Percentiles rank a stretch among this genome's conserved stretches.
phyloP scores from a whole-genome alignment of 2,797 vertebrate species.

The Sebastes oblongus region DNA sequence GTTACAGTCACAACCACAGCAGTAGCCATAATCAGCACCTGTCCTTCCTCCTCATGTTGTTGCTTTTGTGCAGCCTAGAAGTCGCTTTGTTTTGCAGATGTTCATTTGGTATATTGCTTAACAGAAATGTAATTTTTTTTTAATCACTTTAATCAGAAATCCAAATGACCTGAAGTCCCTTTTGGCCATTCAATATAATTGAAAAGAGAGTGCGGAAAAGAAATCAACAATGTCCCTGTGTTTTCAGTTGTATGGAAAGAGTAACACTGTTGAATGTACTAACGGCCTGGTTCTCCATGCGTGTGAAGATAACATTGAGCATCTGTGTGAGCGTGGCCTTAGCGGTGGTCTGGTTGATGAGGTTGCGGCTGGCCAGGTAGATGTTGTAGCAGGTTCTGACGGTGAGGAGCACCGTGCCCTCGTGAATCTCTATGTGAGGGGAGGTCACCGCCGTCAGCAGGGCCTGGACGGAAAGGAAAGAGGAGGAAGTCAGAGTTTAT shows the following conservation, averaged over 20 bases:
- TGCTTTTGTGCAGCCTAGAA: not conserved
- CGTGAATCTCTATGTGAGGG: constrained; percentile 96
- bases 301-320: constrained; percentile 97
- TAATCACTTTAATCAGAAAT: not conserved
- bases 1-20: too few relatives aligned
- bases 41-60: accelerated
- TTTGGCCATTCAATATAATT: not conserved
- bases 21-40: too few relatives aligned
- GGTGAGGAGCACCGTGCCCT: constrained; percentile 94
- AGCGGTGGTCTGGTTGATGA: constrained; percentile 99
- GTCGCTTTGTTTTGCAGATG: not conserved
- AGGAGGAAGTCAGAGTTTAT: constrained; percentile 7
- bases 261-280: constrained; percentile 54
- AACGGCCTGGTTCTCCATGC: constrained; percentile 98
- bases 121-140: not conserved
- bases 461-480: constrained; percentile 79
- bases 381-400: constrained; percentile 99
- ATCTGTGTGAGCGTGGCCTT: constrained; percentile 98
- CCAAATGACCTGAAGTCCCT: not conserved
- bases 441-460: constrained; percentile 96
- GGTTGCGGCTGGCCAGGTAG: constrained; percentile 98
- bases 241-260: not conserved
- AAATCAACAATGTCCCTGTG: not conserved
- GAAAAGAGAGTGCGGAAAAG: not conserved
- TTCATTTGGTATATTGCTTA: not conserved